Evolutionary conservation across 2,113 vertebrate species (phyloP), one percentile per base, ranked within the genome.

Genomic region (Albula glossodonta): DNA sequence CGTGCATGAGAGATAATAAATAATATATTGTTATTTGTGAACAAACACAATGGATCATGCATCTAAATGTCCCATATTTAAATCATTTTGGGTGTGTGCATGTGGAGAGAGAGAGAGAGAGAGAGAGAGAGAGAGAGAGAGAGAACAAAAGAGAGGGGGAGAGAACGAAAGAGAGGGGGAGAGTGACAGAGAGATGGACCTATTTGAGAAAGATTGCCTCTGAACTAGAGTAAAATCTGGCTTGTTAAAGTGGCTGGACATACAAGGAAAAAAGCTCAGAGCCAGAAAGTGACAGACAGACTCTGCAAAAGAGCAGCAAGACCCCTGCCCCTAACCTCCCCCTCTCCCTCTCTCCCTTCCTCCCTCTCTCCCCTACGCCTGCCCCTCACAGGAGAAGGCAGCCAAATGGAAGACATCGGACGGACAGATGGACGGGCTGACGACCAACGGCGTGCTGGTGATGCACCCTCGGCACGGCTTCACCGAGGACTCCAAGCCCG

Each of bases 381-480:
- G 5, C 11, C 85, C 80, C 84, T 82, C n/a, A 0, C 89, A 99
- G 98, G 98, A 99, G 93, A 99, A 99, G 86, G 98, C 98, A 87
- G 98, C 98, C 0, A 99, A 99, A 92, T 99, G 98, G 98, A 98
- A 97, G 93, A 99, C 97, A 0, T 90, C 94, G 0, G 98, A 99
- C 84, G 96, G 97, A 51, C 98, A 99, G 88, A 99, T 99, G 98
- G 98, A 99, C 51, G 98, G 98, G 5, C 93, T 99, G 87, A 99
- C 98, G 88, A 99, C 98, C 77, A 99, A 99, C 51, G 98, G 98
- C 2, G 98, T 99, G 89, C 96, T 99, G 91, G 98, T 99, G 87
- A 99, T 99, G 98, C 98, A 99, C 89, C 98, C 98, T 12, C 96
- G 97, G 12, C 96, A 96, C 85, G 98, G 98, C 85, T 99, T 99